Base-by-base conservation (phyloP, 2,888 invertebrate genomes). In the Adela reaumurella region DNA sequence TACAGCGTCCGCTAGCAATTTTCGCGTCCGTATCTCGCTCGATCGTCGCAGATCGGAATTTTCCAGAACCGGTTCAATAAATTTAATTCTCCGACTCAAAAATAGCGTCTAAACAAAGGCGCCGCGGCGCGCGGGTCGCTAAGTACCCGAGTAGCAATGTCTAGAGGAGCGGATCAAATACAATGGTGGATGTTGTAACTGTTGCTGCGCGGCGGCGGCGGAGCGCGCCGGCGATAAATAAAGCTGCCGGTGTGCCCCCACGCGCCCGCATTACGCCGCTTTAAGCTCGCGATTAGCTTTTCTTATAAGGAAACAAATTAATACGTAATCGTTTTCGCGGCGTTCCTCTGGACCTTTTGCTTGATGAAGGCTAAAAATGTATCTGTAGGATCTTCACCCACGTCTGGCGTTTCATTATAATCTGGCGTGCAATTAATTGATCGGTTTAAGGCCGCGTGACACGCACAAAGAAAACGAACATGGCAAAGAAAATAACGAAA, bases 181-280 rank as follows among this genome's bases (percentile, higher is more conserved):
- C 35, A 35, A 35, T 35, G 35, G 35, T 14, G 35, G 16, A 19
- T 45, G 14, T 45, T 19, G 19, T 45, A 45, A 45, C 16, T 59
- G 62, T 62, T 16, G 19, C 16, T 4, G 5, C 45, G 45, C 19
- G 45, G 11, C 45, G 8, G 20, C 19, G 3, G 19, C 20, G 19
- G 14, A 18, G 19, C 20, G 16, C 45, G 19, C 35, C 35, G 35
- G 14, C 14, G 6, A 35, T 35, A 35, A 35, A 35, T 35, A 14
- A 35, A 35, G 35, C 35, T 35, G 35, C n/a, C n/a, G n/a, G n/a
- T n/a, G n/a, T n/a, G n/a, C 35, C 35, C 35, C 35, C 35, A 35
- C 35, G 35, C 35, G n/a, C 35, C 35, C 11, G 14, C 35, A 35
- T 35, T 35, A 35, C n/a, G 35, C 35, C 3, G 35, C 35, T 35